Base-by-base conservation (phyloP, 2,797 vertebrate genomes). In the Diceros bicornis region DNA sequence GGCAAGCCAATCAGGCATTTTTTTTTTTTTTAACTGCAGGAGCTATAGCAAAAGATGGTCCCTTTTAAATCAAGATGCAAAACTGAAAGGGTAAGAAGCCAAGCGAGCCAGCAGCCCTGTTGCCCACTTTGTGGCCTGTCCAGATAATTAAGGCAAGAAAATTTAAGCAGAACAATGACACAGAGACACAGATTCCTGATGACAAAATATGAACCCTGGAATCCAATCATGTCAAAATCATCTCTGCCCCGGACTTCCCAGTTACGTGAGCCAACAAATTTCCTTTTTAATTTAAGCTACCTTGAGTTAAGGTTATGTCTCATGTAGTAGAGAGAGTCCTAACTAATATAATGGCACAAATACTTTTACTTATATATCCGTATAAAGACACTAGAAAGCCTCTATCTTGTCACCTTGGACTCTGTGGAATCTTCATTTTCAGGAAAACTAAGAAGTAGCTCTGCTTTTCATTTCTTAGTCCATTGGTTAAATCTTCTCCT, bases 391-490 rank as follows among this genome's bases (percentile, higher is more conserved):
- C 34, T 34, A 62, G 11, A n/a, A 93, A 57, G 52, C 4, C 52
- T 89, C 25, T 66, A 52, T 72, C 41, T 85, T 89, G 14, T 50
- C 25, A 79, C 64, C 13, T 34, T 55, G 27, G 11, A 86, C 1
- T 77, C 41, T 18, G 7, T 55, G 25, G 17, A 89, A 87, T 71
- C 59, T 68, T 92, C 57, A 96, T 68, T 74, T 92, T 69, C 14
- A 79, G 10, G 52, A 95, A 84, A 94, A 74, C 13, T 41, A 62
- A 50, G 52, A 89, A 85, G n/a, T 57, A 93, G 52, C 21, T 91
- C 41, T 85, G 18, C 21, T 81, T 94, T 12, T 82, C 32, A 93
- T 37, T 88, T 91, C 71, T 79, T 75, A 93, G 20, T 68, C 17
- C 47, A 91, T 2, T 95, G 18, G 57, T 77, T 57, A 93, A 84